Percentiles rank a stretch among this genome's conserved stretches.
Conservation (phyloP, 2,113 vertebrate species). For the Protobothrops flavoviridis region DNA sequence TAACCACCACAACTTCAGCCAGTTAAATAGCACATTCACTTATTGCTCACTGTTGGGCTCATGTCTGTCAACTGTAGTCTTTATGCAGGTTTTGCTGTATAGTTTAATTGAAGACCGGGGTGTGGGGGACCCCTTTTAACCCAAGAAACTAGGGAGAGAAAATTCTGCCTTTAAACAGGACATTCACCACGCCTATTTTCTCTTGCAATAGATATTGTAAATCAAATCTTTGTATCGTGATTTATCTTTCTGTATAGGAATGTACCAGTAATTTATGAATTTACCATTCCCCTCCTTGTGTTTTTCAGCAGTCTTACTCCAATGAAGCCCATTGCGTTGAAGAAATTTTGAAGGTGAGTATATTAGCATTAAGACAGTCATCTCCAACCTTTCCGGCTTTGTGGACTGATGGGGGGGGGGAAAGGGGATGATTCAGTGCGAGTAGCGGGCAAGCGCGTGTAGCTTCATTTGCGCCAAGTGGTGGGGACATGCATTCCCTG, state of each 20-base stretch:
- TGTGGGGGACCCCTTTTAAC: neutral
- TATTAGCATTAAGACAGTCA: neutral
- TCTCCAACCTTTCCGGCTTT: no score
- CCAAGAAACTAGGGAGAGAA: neutral
- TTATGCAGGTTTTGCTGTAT: neutral
- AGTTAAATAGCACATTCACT: neutral
- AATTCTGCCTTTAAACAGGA: neutral
- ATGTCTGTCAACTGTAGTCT: neutral
- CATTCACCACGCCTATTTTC: neutral
- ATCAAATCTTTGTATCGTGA: neutral
- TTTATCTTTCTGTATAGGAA: neutral
- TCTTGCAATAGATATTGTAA: neutral
- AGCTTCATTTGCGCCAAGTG: no score
- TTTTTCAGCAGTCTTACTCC: constrained; percentile 74
- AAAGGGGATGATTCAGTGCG: no score
- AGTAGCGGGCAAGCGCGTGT: no score
- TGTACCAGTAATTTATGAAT: neutral
- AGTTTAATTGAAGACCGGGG: neutral
- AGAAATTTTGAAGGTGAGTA: constrained; percentile 89
- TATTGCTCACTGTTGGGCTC: neutral
- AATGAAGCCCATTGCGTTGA: constrained; percentile 84
- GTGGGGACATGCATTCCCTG: no score
- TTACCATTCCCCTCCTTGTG: constrained; percentile 5
- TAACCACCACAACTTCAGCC: neutral
- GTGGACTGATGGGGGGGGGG: no score